Evolutionary conservation across 2,797 vertebrate genomes (phyloP).

Genomic region (Spinus olivaceus): DNA sequence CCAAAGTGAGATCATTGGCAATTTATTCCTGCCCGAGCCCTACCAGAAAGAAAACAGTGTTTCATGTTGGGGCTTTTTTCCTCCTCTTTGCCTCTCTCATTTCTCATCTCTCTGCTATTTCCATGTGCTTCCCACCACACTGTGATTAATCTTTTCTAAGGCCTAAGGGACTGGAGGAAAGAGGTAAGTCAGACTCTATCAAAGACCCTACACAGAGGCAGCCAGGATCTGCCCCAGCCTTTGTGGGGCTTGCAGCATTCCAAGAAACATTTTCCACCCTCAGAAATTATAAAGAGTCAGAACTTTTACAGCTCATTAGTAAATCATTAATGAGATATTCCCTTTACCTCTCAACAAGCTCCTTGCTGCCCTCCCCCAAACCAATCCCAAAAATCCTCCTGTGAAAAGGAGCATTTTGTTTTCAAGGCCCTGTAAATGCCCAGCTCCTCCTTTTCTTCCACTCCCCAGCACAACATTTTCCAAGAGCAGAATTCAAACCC

Average conservation of each 20-base stretch:
- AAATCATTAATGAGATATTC: slow-evolving; percentile 66
- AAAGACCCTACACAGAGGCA: slow-evolving; percentile 70
- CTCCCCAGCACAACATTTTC: slow-evolving; percentile 17
- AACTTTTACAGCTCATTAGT: slow-evolving; percentile 63
- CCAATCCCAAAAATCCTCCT: neutral
- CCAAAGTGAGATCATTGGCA: slow-evolving; percentile 77
- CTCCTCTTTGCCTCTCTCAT: slow-evolving; percentile 66
- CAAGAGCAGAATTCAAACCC: neutral
- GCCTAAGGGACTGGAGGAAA: slow-evolving; percentile 64
- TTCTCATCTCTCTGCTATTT: slow-evolving; percentile 69
- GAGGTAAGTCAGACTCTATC: slow-evolving; percentile 62
- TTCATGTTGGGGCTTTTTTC: slow-evolving; percentile 67
- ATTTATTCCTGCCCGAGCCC: slow-evolving; percentile 68
- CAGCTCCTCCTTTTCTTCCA: slow-evolving; percentile 23
- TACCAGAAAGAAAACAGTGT: slow-evolving; percentile 79
- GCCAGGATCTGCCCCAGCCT: slow-evolving; percentile 58
- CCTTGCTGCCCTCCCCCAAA: slow-evolving; percentile 3
- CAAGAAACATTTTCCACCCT: slow-evolving; percentile 60
- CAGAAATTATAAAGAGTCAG: slow-evolving; percentile 44
- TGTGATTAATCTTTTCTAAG: slow-evolving; percentile 72
- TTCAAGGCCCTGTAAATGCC: neutral
- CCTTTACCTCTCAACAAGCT: slow-evolving; percentile 45
- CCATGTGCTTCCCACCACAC: slow-evolving; percentile 69
- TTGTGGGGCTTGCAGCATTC: slow-evolving; percentile 52
- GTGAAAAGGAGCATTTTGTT: slow-evolving; percentile 29